Evolutionary conservation across 1,140 invertebrate species (phyloP), one percentile per base, ranked within the genome.

Genomic region (Sitodiplosis mosellana): DNA sequence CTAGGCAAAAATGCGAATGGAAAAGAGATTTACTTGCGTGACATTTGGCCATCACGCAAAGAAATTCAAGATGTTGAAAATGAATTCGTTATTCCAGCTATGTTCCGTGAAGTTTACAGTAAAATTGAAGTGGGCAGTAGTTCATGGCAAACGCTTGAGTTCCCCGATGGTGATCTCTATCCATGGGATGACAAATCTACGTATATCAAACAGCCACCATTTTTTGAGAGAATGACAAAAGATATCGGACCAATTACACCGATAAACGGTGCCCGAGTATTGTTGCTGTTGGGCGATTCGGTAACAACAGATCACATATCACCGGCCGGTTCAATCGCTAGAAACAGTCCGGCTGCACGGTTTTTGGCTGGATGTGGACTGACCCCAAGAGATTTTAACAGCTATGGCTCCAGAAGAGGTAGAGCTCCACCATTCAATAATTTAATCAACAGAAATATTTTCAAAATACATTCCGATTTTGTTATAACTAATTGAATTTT

Each of bases 241-340:
- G 67, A 76, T 10, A 56, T 83, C 19, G 74, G 79, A 1, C 54
- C 56, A 36, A 60, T 71, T 15, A 63, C 70, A 48, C 59, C 71
- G n/a, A 74, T 86, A 33, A 56, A 59, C 19, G 69, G 69, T 54
- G 90, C 89, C 0, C 72, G 79, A 45, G 89, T 85, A 43, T 68
- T 98, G 21, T 69, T 97, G 2, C 78, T 87, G 57, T 71, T 97
- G 44, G 89, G 90, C 1, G 92, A 98, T 66, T 94, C 89, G 1
- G 89, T 98, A 1, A 96, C 92, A 3, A 98, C 94, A 0, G 95
- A 99, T 70, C 95, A 98, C 63, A 99, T 99, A 48, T 95, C 90
- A 27, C 95, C 95, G 1, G 95, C 95, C 47, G 94, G 95, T 10
- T 93, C 89, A 33, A 99, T 99, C 59, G 86, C 92, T 2, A 69